A percentile compares a stretch with the other conserved stretches of the same genome.
Evolutionary conservation across 2,888 invertebrate genomes (phyloP).

Genomic region (Aporophyla nigra): DNA sequence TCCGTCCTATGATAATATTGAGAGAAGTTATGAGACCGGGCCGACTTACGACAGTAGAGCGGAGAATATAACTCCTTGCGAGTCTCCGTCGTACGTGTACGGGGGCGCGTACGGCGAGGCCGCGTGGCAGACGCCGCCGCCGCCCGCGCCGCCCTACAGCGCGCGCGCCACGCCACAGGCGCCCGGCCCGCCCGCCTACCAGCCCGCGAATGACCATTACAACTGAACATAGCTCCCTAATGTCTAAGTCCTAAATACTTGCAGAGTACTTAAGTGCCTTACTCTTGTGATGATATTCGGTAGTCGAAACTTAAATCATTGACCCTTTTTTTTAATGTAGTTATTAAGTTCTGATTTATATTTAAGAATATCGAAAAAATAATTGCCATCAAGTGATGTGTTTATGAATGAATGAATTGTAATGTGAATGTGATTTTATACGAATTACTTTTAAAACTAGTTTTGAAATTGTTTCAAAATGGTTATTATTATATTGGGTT

Average conservation of each 20-base stretch:
- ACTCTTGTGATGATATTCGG: slow-evolving; percentile 72
- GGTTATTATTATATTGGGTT: slow-evolving; percentile 52
- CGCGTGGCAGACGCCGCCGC: slow-evolving; percentile 84
- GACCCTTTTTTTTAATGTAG: slow-evolving; percentile 27
- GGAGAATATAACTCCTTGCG: slow-evolving; percentile 77
- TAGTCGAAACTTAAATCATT: slow-evolving; percentile 28
- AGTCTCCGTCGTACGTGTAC: slow-evolving; percentile 75
- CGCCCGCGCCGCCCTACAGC: slow-evolving; percentile 85
- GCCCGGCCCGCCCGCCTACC: slow-evolving; percentile 87
- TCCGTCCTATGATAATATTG: slow-evolving; percentile 77
- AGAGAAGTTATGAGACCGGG: slow-evolving; percentile 74
- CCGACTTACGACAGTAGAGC: slow-evolving; percentile 75
- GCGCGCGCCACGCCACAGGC: slow-evolving; percentile 86
- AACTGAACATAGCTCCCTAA: slow-evolving; percentile 66
- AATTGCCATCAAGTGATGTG: slow-evolving; percentile 61
- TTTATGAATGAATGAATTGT: slow-evolving; percentile 45
- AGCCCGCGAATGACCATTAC: slow-evolving; percentile 80
- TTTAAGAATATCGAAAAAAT: slow-evolving; percentile 40
- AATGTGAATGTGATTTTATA: slow-evolving; percentile 67
- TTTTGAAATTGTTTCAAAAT: slow-evolving; percentile 51
- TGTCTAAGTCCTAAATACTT: slow-evolving; percentile 5
- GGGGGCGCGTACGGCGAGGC: slow-evolving; percentile 70
- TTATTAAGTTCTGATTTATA: slow-evolving; percentile 47
- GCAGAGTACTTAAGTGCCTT: slow-evolving; percentile 68
- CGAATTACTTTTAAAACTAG: slow-evolving; percentile 59